phyloP scores from a whole-genome alignment of 2,797 vertebrate genomes.

The Phataginus tricuspis region DNA sequence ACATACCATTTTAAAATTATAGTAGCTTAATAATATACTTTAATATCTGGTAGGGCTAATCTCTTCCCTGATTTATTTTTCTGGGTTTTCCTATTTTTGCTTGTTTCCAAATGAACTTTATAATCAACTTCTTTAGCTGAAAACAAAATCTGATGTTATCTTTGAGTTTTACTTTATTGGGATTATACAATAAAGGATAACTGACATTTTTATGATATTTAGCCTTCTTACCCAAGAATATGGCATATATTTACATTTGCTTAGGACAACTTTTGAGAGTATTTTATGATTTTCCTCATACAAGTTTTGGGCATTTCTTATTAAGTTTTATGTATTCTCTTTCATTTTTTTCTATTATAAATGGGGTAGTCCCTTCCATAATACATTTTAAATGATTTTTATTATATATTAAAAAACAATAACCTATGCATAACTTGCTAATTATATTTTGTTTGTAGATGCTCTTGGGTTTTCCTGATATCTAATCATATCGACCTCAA shows the following conservation, averaged over 20 bases:
- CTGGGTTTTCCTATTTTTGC: background rate
- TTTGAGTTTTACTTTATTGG: background rate
- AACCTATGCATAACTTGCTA: background rate
- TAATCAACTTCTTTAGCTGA: background rate
- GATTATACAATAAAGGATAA: background rate
- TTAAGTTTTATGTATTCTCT: background rate
- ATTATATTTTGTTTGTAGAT: background rate
- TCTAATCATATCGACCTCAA: background rate
- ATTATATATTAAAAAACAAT: background rate
- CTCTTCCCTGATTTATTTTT: background rate
- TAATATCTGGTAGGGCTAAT: background rate
- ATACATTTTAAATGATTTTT: background rate
- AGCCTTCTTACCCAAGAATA: background rate
- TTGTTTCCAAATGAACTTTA: background rate
- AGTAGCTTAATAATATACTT: background rate
- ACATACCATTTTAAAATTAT: background rate
- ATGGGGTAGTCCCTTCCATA: background rate
- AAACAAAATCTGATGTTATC: background rate
- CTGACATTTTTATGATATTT: background rate
- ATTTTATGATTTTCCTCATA: background rate
- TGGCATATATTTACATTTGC: background rate
- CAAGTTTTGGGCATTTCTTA: background rate
- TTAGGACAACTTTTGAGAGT: background rate
- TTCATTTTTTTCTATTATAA: background rate
- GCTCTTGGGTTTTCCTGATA: background rate